Base-by-base conservation (phyloP, 2,797 vertebrate genomes). In the Epinephelus coioides region DNA sequence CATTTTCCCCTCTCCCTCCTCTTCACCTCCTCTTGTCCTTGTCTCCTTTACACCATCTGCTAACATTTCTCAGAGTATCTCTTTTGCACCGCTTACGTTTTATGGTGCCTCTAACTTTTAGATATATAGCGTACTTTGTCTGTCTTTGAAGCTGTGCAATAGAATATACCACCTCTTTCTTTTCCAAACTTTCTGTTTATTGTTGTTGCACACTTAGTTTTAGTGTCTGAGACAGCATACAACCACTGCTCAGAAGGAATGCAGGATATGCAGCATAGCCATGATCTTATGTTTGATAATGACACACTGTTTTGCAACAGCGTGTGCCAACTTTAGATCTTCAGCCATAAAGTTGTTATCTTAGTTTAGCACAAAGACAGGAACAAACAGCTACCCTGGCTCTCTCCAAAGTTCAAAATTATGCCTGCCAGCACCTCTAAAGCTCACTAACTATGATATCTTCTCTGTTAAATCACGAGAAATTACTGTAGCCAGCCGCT, bases 1-100 rank as follows among this genome's bases (percentile, higher is more conserved):
- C 12, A 50, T 73, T 75, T 66, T n/a, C 64, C 69, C 49, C 47
- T 17, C 47, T 76, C 11, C 2, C n/a, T 43, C 38, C 54, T 60
- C 27, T 38, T 82, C 23, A 68, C 21, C 66, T 81, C 62, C 27
- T 62, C 49, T 56, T 3, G 11, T 83, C 57, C 64, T 69, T 49
- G 49, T 66, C 8, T 10, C 23, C 15, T 63, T 69, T 69, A 19
- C 1, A 51, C 57, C 15, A 7, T 71, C 49, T 60, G 57, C 19
- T 47, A 59, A 65, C 63, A 55, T 66, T 74, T 72, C 51, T 59
- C 21, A 62, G 3, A 27, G 21, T 1, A n/a, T 56, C 30, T 50
- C 43, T 51, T 69, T 51, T 56, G 61, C 51, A 51, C 11, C 1
- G 6, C 43, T 63, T 34, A 8, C 14, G 5, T 34, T 68, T 56